These are phyloP conservation scores for Nycticryphes semicollaris DNA, from an alignment of 2,113 vertebrate species.

Conservation along the genomic window DNA sequence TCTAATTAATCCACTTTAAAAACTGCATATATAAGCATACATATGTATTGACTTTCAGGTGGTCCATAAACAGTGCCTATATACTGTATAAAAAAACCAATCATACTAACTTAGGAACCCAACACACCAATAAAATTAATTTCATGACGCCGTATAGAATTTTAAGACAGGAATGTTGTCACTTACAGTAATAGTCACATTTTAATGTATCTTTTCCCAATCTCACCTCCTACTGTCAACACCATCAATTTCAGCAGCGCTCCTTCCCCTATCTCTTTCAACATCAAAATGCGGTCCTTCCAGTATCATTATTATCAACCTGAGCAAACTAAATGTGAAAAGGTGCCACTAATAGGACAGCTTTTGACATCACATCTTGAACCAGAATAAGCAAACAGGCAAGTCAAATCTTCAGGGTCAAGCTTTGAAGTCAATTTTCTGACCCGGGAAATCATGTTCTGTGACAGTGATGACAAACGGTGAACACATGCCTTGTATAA, in stretches of 20 bases:
- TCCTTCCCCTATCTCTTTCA: slow-evolving; percentile 69
- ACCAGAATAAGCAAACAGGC: slow-evolving; percentile 77
- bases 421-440: slow-evolving; percentile 67
- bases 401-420: slow-evolving; percentile 77
- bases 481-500: slow-evolving; percentile 58
- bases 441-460: slow-evolving; percentile 71
- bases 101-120: not conserved
- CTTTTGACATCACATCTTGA: slow-evolving; percentile 77
- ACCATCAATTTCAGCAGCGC: slow-evolving; percentile 69
- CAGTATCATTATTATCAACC: slow-evolving; percentile 72
- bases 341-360: slow-evolving; percentile 76
- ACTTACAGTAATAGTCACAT: slow-evolving; percentile 30
- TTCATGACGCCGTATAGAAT: not conserved
- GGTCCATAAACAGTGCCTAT: not conserved
- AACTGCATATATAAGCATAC: not conserved
- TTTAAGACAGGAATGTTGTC: slow-evolving; percentile 35
- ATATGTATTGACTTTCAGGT: not conserved
- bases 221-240: slow-evolving; percentile 73
- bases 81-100: not conserved
- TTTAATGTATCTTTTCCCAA: slow-evolving; percentile 57
- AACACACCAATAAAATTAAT: not conserved
- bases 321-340: slow-evolving; percentile 75
- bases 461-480: slow-evolving; percentile 69
- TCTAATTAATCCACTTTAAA: slow-evolving; percentile 2
- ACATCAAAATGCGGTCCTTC: slow-evolving; percentile 74